A percentile compares a stretch with the other conserved stretches of the same genome.
These are phyloP conservation scores for Dipodomys ordii DNA, from an alignment of 2,113 vertebrate genomes.

Conservation along the genomic window DNA sequence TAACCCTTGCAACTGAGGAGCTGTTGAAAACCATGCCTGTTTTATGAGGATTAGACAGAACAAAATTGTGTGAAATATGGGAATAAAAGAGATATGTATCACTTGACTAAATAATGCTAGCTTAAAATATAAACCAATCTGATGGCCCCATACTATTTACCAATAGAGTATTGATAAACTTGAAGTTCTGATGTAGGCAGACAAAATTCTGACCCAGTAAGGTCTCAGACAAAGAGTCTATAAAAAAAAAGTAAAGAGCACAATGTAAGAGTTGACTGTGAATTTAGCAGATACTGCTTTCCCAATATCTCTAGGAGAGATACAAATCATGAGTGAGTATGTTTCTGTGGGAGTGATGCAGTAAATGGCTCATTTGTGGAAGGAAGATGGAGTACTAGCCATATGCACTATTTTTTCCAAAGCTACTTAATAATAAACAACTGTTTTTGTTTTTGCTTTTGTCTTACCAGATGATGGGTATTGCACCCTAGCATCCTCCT, in stretches of 20 bases:
- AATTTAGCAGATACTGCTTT: background rate
- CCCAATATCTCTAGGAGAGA: background rate
- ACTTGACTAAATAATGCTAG: background rate
- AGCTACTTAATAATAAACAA: conserved; percentile 61
- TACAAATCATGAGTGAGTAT: accelerated
- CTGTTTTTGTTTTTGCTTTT: background rate
- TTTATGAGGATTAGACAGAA: conserved; percentile 18
- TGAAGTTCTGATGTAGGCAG: background rate
- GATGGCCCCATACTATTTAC: background rate
- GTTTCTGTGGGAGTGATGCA: background rate
- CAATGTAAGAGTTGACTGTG: background rate
- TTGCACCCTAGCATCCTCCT: conserved; percentile 14
- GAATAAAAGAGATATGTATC: background rate
- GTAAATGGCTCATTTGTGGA: background rate
- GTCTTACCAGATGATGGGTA: conserved; percentile 39
- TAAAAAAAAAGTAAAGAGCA: background rate
- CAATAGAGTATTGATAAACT: background rate
- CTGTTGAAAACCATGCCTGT: conserved; percentile 3
- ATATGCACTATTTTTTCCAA: background rate
- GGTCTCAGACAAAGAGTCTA: background rate
- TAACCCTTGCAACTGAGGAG: background rate
- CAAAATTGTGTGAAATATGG: background rate
- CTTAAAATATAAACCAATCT: conserved; percentile 38
- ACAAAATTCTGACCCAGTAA: background rate
- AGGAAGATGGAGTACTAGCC: background rate